phyloP scores from a whole-genome alignment of 2,113 vertebrate species.

The Ranitomeya variabilis region DNA sequence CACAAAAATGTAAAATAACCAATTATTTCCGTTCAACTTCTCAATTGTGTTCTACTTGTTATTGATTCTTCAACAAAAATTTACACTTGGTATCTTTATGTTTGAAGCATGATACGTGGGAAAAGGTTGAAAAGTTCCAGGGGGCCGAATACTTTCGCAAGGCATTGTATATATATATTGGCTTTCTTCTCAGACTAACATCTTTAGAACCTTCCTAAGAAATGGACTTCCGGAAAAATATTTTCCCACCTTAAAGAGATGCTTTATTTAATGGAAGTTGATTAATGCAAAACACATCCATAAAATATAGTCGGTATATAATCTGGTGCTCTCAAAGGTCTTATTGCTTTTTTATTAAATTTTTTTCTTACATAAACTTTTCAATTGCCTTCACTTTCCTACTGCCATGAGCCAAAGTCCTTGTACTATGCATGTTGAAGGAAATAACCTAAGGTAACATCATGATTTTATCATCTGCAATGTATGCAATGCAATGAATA shows the following conservation, averaged over 20 bases:
- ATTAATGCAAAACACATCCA: background rate
- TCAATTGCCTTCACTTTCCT: background rate
- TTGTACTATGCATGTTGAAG: background rate
- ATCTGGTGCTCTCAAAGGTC: background rate
- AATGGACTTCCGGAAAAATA: background rate
- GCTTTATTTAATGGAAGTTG: background rate
- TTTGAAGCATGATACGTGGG: too few relatives aligned
- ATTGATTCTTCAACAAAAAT: too few relatives aligned
- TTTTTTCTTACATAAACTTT: background rate
- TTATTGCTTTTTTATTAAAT: background rate
- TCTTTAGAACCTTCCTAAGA: background rate
- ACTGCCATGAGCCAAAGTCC: background rate
- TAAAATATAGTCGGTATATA: background rate
- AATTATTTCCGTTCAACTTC: too few relatives aligned
- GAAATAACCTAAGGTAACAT: slow-evolving; percentile 13
- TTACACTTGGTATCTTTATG: too few relatives aligned
- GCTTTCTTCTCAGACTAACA: background rate
- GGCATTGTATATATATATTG: background rate
- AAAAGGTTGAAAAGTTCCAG: too few relatives aligned
- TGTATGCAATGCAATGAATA: slow-evolving; percentile 43
- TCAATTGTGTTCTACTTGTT: too few relatives aligned
- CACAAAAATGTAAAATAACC: too few relatives aligned
- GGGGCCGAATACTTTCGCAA: too few relatives aligned
- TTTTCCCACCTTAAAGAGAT: background rate
- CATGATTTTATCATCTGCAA: slow-evolving; percentile 29